Percentiles rank a stretch among this genome's conserved stretches.
Evolutionary conservation across 2,797 vertebrate species (phyloP).

Genomic region (Morelia viridis): DNA sequence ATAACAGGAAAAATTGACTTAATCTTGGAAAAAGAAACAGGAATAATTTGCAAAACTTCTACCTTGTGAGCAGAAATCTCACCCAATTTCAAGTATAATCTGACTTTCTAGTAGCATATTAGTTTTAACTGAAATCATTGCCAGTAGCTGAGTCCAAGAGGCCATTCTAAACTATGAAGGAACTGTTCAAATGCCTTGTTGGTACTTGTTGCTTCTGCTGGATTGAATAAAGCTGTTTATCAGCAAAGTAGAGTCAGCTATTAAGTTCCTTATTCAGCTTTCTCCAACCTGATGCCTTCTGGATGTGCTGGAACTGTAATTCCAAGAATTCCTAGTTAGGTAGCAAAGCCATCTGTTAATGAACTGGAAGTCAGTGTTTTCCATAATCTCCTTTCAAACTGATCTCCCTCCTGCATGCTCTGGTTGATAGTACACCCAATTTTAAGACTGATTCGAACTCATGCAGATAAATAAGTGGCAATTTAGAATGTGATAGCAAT

Average conservation of each 20-base stretch:
- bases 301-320: background rate
- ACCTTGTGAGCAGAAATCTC: slow-evolving; percentile 11
- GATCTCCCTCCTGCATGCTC: background rate
- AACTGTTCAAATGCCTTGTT: slow-evolving; percentile 37
- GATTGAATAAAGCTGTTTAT: background rate
- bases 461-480: background rate
- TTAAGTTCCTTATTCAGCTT: too few species aligned
- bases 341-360: background rate
- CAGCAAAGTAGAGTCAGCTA: background rate
- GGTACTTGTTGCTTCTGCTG: slow-evolving; percentile 23
- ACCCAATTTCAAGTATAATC: slow-evolving; percentile 40
- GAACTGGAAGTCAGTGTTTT: slow-evolving; percentile 3
- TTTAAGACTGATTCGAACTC: background rate
- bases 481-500: background rate
- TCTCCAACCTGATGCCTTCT: too few species aligned
- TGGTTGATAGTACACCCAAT: background rate
- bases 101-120: slow-evolving; percentile 46
- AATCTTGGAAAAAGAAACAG: slow-evolving; percentile 6
- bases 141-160: slow-evolving; percentile 26
- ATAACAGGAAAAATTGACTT: slow-evolving; percentile 47
- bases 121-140: slow-evolving; percentile 58
- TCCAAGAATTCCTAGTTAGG: background rate
- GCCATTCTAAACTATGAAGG: slow-evolving; percentile 40
- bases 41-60: slow-evolving; percentile 23
- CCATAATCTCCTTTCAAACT: background rate